These are phyloP conservation scores for Emys orbicularis DNA, from an alignment of 2,797 vertebrate species.

Conservation along the genomic window DNA sequence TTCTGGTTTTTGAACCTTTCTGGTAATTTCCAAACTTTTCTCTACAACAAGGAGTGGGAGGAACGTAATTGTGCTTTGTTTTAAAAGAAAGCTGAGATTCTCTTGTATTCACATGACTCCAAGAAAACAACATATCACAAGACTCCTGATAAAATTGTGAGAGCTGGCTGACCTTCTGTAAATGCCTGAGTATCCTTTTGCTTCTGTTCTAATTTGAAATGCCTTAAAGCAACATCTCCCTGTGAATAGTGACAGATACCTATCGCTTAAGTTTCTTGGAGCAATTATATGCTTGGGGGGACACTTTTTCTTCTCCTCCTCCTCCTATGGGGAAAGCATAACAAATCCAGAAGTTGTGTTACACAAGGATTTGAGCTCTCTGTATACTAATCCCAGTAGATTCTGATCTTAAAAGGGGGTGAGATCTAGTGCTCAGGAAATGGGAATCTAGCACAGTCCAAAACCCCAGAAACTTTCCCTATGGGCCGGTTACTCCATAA, in stretches of 20 bases:
- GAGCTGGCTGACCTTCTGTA: background rate
- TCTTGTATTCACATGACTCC: background rate
- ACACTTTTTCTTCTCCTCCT: background rate
- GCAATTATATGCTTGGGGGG: background rate
- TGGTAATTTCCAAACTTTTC: background rate
- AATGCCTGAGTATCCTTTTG: background rate
- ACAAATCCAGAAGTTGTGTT: background rate
- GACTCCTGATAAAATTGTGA: background rate
- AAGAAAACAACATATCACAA: background rate
- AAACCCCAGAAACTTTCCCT: background rate
- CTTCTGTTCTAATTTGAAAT: slow-evolving; percentile 11
- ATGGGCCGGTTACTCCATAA: background rate
- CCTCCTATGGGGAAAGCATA: background rate
- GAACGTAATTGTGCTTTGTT: background rate
- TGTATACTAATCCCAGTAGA: background rate
- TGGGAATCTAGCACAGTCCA: background rate
- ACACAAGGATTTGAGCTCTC: fast-evolving
- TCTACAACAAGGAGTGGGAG: background rate
- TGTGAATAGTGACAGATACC: background rate
- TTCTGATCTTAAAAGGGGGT: background rate
- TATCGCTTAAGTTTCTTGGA: background rate
- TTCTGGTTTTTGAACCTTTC: background rate
- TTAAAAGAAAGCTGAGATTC: background rate
- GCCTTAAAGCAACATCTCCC: background rate
- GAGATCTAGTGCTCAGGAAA: background rate